Evolutionary conservation across 2,113 vertebrate genomes (phyloP).

Genomic region (Gadus macrocephalus): DNA sequence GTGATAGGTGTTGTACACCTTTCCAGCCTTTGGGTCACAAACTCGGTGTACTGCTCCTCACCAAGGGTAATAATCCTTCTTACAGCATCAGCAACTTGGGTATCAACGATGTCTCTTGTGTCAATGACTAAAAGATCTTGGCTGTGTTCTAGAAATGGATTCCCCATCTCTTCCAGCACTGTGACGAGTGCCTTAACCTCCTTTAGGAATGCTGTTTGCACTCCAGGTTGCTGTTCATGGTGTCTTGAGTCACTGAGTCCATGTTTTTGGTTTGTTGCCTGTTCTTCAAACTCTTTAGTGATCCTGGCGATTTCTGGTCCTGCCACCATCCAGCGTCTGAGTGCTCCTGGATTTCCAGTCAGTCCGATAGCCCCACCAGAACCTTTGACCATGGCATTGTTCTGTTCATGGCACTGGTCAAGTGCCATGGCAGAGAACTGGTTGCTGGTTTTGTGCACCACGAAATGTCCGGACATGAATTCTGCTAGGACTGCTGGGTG

Average conservation of each 20-base stretch:
- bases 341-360: neutral
- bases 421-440: constrained; percentile 9
- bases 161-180: too few species aligned
- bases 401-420: constrained; percentile 15
- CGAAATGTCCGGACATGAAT: neutral
- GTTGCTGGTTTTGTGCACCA: constrained; percentile 11
- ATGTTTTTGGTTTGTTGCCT: neutral
- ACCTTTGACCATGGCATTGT: neutral
- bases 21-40: too few species aligned
- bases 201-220: too few species aligned
- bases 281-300: neutral
- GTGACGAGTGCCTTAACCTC: too few species aligned
- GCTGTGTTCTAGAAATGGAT: too few species aligned
- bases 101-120: too few species aligned
- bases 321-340: neutral
- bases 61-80: too few species aligned
- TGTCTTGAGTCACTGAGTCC: neutral
- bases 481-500: too few species aligned
- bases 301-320: constrained; percentile 4
- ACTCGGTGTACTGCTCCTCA: too few species aligned
- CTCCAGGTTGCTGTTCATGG: constrained; percentile 4
- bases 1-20: too few species aligned
- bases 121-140: too few species aligned
- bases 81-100: too few species aligned
- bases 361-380: neutral